Evolutionary conservation across 2,113 vertebrate genomes (phyloP), one percentile per base, ranked within the genome.

Genomic region (Sceloporus tristichus): DNA sequence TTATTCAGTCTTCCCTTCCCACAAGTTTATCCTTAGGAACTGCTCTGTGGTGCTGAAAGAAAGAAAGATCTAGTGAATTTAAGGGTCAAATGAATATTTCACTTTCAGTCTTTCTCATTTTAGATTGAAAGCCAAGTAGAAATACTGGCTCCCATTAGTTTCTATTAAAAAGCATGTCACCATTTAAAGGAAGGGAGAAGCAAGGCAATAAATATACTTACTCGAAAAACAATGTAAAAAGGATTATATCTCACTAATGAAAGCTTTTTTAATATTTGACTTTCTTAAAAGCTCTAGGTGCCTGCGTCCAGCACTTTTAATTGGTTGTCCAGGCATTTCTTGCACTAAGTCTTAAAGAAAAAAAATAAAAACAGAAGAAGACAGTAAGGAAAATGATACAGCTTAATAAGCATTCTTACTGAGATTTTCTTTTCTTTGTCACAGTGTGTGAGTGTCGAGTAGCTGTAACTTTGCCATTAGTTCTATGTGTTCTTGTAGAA

Each of bases 401-500:
- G 42, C 59, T 79, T 86, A 68, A 59, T 23, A 84, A 56, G 56
- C 16, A 42, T 2, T 21, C 23, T 68, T 29, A 66, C 6, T 23
- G 75, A 78, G 75, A 66, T 65, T 23, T 19, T 66, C 40, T 53
- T 34, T 86, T 29, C 62, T 79, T 86, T 42, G 14, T 68, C 62
- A 65, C 59, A 77, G 62, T 2, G 16, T 38, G 29, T 21, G 29
- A 84, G 53, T 56, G 21, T 54, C 1, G 19, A 71, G 29, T 29
- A 8, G 82, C 25, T 25, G 48, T 29, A n/a, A 29, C 74, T 77
- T 76, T 76, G 59, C 53, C 14, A 54, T 79, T 71, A 68, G 38
- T 76, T 89, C 79, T 83, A 27, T 18, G 75, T 87, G 66, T 79
- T 92, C 85, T 65, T 78, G 71, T 91, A 93, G 83, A 79, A 82